phyloP scores from a whole-genome alignment of 2,113 vertebrate species.

The Vireo altiloquus region DNA sequence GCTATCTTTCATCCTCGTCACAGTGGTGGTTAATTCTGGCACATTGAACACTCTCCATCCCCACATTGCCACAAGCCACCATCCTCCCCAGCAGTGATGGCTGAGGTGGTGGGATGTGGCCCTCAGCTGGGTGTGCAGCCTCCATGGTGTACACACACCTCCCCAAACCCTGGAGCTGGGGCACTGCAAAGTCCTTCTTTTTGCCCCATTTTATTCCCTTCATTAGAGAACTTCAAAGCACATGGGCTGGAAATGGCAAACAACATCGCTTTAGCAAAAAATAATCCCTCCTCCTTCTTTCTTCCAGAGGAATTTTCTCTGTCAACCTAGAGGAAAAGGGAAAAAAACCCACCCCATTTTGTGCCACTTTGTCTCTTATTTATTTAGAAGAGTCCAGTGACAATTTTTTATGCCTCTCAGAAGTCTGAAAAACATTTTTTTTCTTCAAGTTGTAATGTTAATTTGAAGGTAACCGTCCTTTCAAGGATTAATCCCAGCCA shows the following conservation, averaged over 20 bases:
- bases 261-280: background rate
- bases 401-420: conserved; percentile 28
- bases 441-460: conserved; percentile 73
- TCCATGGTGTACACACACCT: background rate
- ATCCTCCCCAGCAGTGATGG: fast-evolving
- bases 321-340: background rate
- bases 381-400: conserved; percentile 7
- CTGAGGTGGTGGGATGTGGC: fast-evolving
- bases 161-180: background rate
- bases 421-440: conserved; percentile 56
- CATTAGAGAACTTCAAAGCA: fast-evolving
- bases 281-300: background rate
- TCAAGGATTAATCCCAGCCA: conserved; percentile 80
- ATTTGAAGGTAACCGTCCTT: conserved; percentile 83
- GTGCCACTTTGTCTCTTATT: background rate
- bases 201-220: background rate
- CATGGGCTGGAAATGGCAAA: background rate
- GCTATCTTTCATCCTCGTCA: background rate
- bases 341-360: background rate
- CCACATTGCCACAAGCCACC: background rate
- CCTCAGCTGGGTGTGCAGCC: background rate
- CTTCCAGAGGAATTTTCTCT: background rate
- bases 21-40: background rate
- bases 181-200: background rate
- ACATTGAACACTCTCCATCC: background rate